phyloP scores from a whole-genome alignment of 1,140 invertebrate species.

The Mercenaria mercenaria region DNA sequence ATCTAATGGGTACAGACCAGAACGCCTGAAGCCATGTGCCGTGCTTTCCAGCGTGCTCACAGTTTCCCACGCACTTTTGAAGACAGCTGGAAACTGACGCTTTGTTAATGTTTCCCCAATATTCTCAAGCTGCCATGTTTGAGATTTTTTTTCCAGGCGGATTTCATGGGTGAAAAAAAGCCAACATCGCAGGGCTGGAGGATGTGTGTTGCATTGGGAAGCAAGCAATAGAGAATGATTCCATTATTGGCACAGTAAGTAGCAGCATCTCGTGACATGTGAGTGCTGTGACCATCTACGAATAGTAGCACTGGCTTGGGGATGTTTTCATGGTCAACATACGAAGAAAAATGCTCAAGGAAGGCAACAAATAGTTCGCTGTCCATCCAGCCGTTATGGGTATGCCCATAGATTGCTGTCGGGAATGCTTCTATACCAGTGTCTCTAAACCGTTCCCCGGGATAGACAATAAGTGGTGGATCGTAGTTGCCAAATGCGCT shows the following conservation, averaged over 20 bases:
- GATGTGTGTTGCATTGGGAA: not conserved
- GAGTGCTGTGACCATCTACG: conserved; percentile 7
- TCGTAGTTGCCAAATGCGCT: conserved; percentile 17
- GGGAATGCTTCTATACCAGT: not conserved
- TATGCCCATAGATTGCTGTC: not conserved
- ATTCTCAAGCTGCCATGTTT: conserved; percentile 1
- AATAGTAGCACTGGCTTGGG: not conserved
- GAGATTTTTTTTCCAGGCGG: not conserved
- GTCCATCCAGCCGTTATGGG: not conserved
- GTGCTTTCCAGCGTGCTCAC: not conserved
- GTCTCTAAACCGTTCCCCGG: conserved; percentile 9
- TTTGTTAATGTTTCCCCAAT: not conserved
- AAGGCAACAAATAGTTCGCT: conserved; percentile 22
- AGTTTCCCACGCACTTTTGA: not conserved
- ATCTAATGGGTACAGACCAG: not conserved
- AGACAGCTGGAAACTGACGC: not conserved
- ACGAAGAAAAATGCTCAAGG: not conserved
- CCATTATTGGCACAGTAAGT: not conserved
- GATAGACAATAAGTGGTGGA: conserved; percentile 22
- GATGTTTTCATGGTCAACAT: not conserved
- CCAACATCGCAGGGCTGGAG: conserved; percentile 22
- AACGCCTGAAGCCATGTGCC: not conserved
- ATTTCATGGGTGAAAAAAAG: conserved; percentile 6
- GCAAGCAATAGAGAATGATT: not conserved
- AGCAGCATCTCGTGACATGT: not conserved